Evolutionary conservation across 2,113 vertebrate genomes (phyloP), one percentile per base, ranked within the genome.

Genomic region (Odocoileus hemionus): DNA sequence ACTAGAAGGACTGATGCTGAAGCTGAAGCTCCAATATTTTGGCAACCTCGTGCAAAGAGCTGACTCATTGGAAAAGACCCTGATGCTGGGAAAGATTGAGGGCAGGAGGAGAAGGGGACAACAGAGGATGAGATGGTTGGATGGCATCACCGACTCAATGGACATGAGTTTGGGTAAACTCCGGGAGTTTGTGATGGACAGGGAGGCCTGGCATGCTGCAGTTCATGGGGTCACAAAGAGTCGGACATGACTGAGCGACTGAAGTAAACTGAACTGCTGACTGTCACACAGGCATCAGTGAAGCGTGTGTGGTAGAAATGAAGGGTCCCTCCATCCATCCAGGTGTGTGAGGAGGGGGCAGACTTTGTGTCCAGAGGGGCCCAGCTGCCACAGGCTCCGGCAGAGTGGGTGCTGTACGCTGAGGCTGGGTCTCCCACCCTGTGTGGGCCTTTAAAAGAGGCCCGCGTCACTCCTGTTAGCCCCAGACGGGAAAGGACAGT

Each of bases 271-370:
- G 50, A 16, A 52, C 50, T 52, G 33, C 10, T 47, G 76, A 19
- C 76, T 11, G 4, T 79, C 26, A 47, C 26, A 79, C 26, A 47
- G 45, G 45, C 9, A 50, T 47, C 45, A 3, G 15, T 50, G 76
- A 79, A 47, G 16, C 0, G 1, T 47, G 15, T 12, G 26, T 4
- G 8, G 14, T 30, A 17, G 45, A 6, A 17, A 30, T 19, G 45
- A 47, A 30, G 26, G 15, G 15, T 5, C 25, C 43, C 7, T 47
- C 43, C 0, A 2, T 39, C 19, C 0, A 0, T 47, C 15, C 26
- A 28, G 76, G 15, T 79, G 43, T 30, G 43, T 17, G 76, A 30
- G 43, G 43, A 79, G 43, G 76, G 76, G 30, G 43, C 1, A 0
- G 43, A 79, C 43, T 79, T 17, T 79, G 43, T 79, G 43, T 79